phyloP scores from a whole-genome alignment of 1,140 invertebrate genomes.

The Coelopa frigida region DNA sequence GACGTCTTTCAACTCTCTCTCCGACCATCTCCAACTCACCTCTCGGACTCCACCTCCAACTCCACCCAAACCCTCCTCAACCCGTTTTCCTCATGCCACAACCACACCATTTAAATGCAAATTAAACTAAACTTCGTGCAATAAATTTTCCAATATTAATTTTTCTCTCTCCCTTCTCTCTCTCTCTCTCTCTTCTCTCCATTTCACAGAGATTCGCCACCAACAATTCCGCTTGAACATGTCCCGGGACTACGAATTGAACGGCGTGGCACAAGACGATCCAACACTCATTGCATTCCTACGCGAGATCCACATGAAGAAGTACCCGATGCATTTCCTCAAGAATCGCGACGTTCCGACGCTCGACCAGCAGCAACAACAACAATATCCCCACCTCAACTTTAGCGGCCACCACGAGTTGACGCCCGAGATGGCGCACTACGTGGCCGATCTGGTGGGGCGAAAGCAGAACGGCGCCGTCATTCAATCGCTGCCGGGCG shows the following conservation, averaged over 20 bases:
- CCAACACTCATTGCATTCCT: constrained; percentile 65
- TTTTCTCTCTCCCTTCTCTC: no score
- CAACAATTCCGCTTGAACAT: constrained; percentile 63
- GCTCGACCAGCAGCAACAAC: background rate
- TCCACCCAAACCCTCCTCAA: no score
- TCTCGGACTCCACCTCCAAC: no score
- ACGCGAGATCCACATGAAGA: constrained; percentile 54
- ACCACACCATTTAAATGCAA: no score
- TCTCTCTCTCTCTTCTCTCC: constrained; percentile 8
- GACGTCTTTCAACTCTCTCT: no score
- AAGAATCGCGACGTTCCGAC: constrained; percentile 13
- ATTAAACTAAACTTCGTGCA: no score
- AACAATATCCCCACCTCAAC: constrained; percentile 37
- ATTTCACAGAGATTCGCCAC: constrained; percentile 51
- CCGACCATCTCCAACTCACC: no score
- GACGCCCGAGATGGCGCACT: constrained; percentile 40
- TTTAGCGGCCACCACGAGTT: constrained; percentile 43
- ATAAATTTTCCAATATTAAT: no score
- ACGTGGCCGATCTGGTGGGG: constrained; percentile 43
- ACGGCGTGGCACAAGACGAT: constrained; percentile 63
- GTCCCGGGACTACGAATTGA: constrained; percentile 65
- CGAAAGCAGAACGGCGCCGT: constrained; percentile 49
- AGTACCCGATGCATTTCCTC: constrained; percentile 43
- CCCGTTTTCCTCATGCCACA: no score
- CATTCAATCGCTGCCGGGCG: constrained; percentile 50